These are phyloP conservation scores for Cryptosula pallasiana DNA, from an alignment of 2,888 invertebrate species.

Conservation along the genomic window DNA sequence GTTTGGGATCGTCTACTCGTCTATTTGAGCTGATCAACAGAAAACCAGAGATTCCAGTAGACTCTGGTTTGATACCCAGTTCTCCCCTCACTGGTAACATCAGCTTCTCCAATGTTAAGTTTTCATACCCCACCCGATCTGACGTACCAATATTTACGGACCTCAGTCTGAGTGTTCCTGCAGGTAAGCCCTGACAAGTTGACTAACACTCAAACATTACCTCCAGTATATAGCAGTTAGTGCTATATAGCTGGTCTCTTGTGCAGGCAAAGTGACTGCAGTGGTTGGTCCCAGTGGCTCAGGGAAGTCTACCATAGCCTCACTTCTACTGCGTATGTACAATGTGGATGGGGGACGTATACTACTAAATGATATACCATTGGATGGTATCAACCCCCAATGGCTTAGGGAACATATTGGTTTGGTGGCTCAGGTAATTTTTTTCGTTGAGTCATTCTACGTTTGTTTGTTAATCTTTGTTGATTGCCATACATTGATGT, in stretches of 20 bases:
- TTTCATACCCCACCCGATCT: slow-evolving; percentile 66
- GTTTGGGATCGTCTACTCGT: slow-evolving; percentile 81
- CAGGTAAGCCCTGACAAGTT: slow-evolving; percentile 43
- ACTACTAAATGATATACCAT: slow-evolving; percentile 70
- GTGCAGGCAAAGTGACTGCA: slow-evolving; percentile 64
- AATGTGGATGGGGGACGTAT: slow-evolving; percentile 65
- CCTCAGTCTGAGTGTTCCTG: slow-evolving; percentile 64
- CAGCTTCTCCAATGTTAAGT: slow-evolving; percentile 67
- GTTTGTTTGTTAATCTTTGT: too few species aligned
- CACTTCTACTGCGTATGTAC: slow-evolving; percentile 74
- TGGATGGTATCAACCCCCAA: slow-evolving; percentile 69
- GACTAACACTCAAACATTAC: neutral
- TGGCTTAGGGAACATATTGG: slow-evolving; percentile 85
- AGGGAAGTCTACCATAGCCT: slow-evolving; percentile 87
- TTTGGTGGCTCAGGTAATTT: slow-evolving; percentile 72
- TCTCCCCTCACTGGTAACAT: slow-evolving; percentile 62
- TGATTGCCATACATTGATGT: too few species aligned
- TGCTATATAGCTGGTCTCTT: too few species aligned
- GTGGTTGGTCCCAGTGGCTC: slow-evolving; percentile 88
- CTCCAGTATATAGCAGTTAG: neutral
- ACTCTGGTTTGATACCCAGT: neutral
- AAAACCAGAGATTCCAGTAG: slow-evolving; percentile 67
- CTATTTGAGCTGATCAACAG: slow-evolving; percentile 86
- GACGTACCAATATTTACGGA: slow-evolving; percentile 62
- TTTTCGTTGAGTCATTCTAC: too few species aligned